phyloP scores from a whole-genome alignment of 2,797 vertebrate genomes.

The Diglossa cyanea region DNA sequence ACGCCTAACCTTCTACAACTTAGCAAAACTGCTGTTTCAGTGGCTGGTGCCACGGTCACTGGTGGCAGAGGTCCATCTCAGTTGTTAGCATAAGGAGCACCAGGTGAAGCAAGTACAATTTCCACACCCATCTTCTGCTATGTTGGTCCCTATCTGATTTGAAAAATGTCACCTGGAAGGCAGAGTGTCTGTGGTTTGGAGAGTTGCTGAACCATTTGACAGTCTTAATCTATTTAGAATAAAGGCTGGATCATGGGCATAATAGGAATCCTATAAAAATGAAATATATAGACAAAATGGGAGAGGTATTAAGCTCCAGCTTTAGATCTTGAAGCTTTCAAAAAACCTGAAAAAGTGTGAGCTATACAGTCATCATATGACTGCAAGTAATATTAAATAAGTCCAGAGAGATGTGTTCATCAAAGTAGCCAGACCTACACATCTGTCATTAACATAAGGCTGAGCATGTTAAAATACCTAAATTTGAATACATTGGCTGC shows the following conservation, averaged over 20 bases:
- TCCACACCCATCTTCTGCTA: background rate
- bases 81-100: background rate
- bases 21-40: background rate
- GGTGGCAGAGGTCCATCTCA: background rate
- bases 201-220: background rate
- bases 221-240: background rate
- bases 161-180: background rate
- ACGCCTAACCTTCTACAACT: background rate
- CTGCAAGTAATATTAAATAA: background rate
- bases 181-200: background rate
- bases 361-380: background rate
- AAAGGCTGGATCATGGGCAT: background rate
- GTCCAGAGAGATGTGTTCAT: background rate
- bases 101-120: background rate
- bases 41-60: background rate
- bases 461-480: background rate
- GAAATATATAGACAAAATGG: background rate
- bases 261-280: background rate
- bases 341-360: background rate
- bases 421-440: background rate
- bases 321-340: background rate
- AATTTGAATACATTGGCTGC: background rate
- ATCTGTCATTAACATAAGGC: background rate
- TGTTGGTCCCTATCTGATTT: background rate
- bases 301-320: background rate